Evolutionary conservation across 2,113 vertebrate species (phyloP).

Genomic region (Vombatus ursinus): DNA sequence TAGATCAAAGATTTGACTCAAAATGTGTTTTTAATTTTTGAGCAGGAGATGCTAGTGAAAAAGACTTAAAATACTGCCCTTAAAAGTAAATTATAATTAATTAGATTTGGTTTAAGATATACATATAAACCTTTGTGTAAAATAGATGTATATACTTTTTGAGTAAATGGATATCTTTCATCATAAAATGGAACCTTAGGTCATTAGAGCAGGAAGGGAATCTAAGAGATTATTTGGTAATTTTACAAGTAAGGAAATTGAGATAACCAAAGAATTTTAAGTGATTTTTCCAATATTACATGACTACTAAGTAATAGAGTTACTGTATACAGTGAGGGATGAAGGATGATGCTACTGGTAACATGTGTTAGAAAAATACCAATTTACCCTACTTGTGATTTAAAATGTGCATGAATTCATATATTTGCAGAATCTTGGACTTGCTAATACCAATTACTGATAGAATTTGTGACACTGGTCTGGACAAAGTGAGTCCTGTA

Average conservation of each 20-base stretch:
- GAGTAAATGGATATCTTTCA: not conserved
- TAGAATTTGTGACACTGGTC: conserved; percentile 83
- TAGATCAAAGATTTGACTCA: conserved; percentile 21
- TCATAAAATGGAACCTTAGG: not conserved
- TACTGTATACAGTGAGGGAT: conserved; percentile 12
- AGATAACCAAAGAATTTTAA: not conserved
- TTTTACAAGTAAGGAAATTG: not conserved
- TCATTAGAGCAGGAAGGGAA: not conserved
- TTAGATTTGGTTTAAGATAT: conserved; percentile 43
- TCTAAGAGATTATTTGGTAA: not conserved
- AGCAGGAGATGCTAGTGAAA: not conserved
- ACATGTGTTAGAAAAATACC: conserved; percentile 30
- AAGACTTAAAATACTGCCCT: not conserved
- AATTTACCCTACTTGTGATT: not conserved
- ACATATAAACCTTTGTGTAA: conserved; percentile 19
- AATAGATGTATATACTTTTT: conserved; percentile 20
- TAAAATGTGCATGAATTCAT: conserved; percentile 47
- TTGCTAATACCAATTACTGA: conserved; percentile 86
- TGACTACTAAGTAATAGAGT: not conserved
- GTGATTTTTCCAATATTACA: not conserved
- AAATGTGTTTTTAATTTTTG: conserved; percentile 36
- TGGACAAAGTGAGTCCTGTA: conserved; percentile 92
- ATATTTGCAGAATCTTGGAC: conserved; percentile 82
- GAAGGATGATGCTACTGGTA: conserved; percentile 23
- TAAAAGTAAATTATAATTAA: not conserved